Evolutionary conservation across 2,888 invertebrate genomes (phyloP), one percentile per base, ranked within the genome.

Genomic region (Mellilla xanthometata): DNA sequence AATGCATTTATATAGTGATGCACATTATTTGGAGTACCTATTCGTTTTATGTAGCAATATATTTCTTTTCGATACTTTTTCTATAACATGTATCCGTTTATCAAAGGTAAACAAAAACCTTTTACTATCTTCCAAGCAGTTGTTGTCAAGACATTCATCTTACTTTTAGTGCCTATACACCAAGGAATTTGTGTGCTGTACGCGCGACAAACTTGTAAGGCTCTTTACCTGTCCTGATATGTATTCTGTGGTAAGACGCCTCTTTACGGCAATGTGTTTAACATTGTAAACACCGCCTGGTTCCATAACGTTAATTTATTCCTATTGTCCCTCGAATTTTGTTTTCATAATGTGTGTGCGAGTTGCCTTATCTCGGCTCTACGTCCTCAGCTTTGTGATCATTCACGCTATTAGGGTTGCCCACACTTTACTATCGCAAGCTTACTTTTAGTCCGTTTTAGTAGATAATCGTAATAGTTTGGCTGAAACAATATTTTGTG

Each of bases 271-370:
- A 50, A 54, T 56, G 48, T 40, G 51, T 47, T 56, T 34, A 42
- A 42, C 54, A 49, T 41, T 49, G 52, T 53, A 62, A 60, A 62
- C 61, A 57, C 39, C 44, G 45, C 48, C 53, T 52, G 52, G 50
- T 54, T 60, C 58, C 58, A 54, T 57, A 50, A 50, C 34, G 52
- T 56, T 66, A 62, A 65, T 65, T 58, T 62, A 61, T 64, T 52
- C 60, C 52, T 46, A 67, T 73, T 68, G 64, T 67, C 49, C 62
- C 57, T 39, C 39, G 57, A 56, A 63, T 62, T 66, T 67, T 60
- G 57, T 68, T 64, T 58, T 55, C 55, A 53, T 51, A 56, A 54
- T 54, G 50, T 52, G 56, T 55, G 56, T 52, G 58, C 54, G 52
- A 47, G 55, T n/a, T n/a, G n/a, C 59, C 60, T 62, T 68, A 68